Base-by-base conservation (phyloP, 2,888 invertebrate species). In the Linhomoeus sp. region DNA sequence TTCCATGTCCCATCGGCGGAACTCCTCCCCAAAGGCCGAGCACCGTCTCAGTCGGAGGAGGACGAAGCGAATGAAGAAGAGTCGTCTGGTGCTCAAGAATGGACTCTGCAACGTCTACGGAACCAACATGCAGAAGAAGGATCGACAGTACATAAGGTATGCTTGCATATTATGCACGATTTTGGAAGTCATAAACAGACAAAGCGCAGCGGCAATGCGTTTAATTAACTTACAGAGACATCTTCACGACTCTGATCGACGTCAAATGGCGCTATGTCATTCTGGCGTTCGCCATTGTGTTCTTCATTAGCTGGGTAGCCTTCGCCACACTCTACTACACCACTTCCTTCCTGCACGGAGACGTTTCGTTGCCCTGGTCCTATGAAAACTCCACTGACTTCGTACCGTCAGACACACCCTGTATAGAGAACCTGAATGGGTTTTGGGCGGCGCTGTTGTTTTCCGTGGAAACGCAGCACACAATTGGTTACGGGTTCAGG, bases 51-150 rank as follows among this genome's bases (percentile, higher is more conserved):
- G n/a, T n/a, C n/a, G n/a, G n/a, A n/a, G n/a, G n/a, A n/a, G n/a
- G n/a, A n/a, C n/a, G n/a, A n/a, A n/a, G n/a, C n/a, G n/a, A n/a
- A n/a, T n/a, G 36, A 57, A 58, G 55, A 75, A 84, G 49, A 83
- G 84, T 71, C 76, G 92, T 65, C 83, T 92, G 51, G 84, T 94
- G 56, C 85, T 87, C 72, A 92, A 94, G 69, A 88, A 90, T 70
- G 92, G 94, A 53, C 88, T 90, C 69, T 88, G 88, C 71, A 94
- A 94, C 72, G 84, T 94, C 55, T 82, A 84, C 54, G 87, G 88
- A 71, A 84, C 83, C 49, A 85, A 86, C 50, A 87, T 94, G 17
- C 55, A 54, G 0, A 55, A 56, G 35, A 53, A 53, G 41, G 55
- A 55, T 46, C 47, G 57, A 12, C 55, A 57, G 26, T 41, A 15